phyloP scores from a whole-genome alignment of 2,797 vertebrate genomes.

The Falco rusticolus region DNA sequence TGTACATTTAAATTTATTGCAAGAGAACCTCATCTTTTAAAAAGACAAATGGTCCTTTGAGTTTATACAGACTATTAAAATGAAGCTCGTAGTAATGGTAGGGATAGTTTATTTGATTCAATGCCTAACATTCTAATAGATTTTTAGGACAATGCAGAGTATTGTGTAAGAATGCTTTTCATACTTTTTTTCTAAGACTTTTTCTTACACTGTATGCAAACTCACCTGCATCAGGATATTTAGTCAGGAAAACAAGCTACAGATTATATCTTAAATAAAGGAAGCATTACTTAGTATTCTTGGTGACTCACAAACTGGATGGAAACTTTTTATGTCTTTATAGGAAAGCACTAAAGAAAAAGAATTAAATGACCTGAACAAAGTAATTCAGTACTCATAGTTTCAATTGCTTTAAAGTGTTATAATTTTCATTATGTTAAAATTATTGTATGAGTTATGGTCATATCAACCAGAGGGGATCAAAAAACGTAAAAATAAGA shows the following conservation, averaged over 20 bases:
- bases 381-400: background rate
- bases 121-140: background rate
- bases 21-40: background rate
- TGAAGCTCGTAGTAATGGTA: background rate
- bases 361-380: background rate
- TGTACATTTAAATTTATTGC: background rate
- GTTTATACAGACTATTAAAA: conserved; percentile 14
- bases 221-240: background rate
- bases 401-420: background rate
- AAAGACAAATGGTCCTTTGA: background rate
- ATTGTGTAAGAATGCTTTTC: background rate
- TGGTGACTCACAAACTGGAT: background rate
- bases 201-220: background rate
- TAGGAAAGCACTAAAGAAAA: background rate
- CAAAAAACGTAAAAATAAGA: background rate
- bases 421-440: background rate
- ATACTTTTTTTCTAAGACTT: background rate
- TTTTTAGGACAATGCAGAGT: background rate
- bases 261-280: background rate
- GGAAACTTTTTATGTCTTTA: background rate
- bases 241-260: background rate
- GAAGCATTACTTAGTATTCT: background rate
- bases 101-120: background rate
- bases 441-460: background rate
- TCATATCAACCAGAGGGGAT: background rate